These are phyloP conservation scores for Procambarus virginalis DNA, from an alignment of 1,140 invertebrate genomes.

Conservation along the genomic window DNA sequence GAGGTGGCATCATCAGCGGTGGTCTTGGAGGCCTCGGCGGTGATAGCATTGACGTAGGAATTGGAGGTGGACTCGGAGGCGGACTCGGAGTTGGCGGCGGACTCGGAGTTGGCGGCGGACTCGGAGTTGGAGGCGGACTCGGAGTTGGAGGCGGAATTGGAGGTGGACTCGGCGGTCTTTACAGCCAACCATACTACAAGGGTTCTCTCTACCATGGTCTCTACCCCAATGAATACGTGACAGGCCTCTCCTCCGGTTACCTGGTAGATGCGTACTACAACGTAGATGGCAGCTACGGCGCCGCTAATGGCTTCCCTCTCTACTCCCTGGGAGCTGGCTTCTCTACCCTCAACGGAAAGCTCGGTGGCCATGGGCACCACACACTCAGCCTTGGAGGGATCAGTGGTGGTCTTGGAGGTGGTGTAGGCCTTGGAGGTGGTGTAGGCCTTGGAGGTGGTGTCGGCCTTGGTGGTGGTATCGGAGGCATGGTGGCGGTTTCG, in stretches of 20 bases:
- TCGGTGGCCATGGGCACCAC: background rate
- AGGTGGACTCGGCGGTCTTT: background rate
- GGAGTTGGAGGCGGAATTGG: background rate
- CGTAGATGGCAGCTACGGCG: background rate
- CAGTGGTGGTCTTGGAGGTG: background rate
- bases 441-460: background rate
- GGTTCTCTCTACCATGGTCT: constrained; percentile 10
- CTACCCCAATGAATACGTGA: constrained; percentile 19
- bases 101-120: background rate
- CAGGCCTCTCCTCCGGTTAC: constrained; percentile 31
- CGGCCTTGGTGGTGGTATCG: background rate
- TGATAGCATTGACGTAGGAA: background rate
- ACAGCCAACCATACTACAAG: background rate
- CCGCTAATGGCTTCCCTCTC: constrained; percentile 11
- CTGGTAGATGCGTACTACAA: constrained; percentile 28
- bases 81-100: background rate
- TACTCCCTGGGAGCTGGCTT: background rate
- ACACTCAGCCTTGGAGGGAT: background rate
- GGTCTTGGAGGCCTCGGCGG: background rate
- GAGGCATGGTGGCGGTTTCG: background rate
- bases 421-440: background rate
- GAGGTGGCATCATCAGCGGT: background rate
- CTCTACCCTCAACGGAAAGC: background rate
- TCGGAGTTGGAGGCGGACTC: background rate
- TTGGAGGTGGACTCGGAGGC: background rate